A percentile compares a stretch with the other conserved stretches of the same genome.
These are phyloP conservation scores for Fissipunctia ypsillon DNA, from an alignment of 2,888 invertebrate genomes.

Conservation along the genomic window DNA sequence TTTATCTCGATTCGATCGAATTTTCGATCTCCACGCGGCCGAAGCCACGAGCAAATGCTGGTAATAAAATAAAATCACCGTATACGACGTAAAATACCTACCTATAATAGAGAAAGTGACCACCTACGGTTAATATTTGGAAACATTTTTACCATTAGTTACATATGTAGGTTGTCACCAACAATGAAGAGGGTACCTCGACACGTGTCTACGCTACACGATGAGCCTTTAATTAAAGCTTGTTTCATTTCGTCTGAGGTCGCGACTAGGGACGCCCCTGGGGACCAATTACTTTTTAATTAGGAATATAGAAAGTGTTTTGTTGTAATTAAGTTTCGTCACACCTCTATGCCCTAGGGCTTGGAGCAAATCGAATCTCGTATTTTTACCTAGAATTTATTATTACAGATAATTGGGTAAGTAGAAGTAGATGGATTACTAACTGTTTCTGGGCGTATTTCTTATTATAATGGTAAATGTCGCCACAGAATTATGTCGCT, in stretches of 20 bases:
- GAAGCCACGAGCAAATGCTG: too few relatives aligned
- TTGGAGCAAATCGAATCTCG: conserved; percentile 18
- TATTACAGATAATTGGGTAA: neutral
- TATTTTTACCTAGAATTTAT: conserved; percentile 8
- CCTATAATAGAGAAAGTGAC: neutral
- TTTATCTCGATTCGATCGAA: too few relatives aligned
- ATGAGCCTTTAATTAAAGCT: conserved; percentile 82
- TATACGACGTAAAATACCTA: neutral
- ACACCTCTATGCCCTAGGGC: conserved; percentile 45
- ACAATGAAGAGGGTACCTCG: conserved; percentile 81
- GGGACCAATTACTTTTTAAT: conserved; percentile 83
- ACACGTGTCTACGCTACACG: conserved; percentile 73
- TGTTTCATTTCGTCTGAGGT: conserved; percentile 79
- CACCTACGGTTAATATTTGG: conserved; percentile 4
- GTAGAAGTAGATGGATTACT: neutral
- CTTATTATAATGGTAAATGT: neutral
- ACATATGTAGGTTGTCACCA: conserved; percentile 70
- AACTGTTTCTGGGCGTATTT: neutral
- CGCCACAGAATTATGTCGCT: neutral
- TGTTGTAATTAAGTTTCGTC: conserved; percentile 64
- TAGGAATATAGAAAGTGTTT: conserved; percentile 75
- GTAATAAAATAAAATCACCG: neutral
- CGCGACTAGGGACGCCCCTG: conserved; percentile 68
- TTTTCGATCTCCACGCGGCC: too few relatives aligned
- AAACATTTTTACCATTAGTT: conserved; percentile 42